phyloP scores from a whole-genome alignment of 1,140 invertebrate species.

The Cataglyphis hispanica region DNA sequence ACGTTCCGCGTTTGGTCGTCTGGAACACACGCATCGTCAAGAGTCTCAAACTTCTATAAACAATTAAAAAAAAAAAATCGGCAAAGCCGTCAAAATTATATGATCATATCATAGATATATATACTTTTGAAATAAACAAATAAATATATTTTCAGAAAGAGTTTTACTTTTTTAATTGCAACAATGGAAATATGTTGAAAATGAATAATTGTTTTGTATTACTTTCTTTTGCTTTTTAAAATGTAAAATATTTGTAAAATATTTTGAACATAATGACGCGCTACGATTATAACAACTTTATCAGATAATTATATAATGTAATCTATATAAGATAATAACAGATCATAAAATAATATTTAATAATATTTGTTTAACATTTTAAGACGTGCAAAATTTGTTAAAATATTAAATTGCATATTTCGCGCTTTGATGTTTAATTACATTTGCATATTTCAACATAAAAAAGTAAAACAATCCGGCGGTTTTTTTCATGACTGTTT shows the following conservation, averaged over 20 bases:
- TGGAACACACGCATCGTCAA: conserved; percentile 37
- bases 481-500: neutral
- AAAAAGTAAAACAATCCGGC: neutral
- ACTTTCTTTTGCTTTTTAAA: neutral
- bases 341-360: no score
- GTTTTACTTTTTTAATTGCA: neutral
- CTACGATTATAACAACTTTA: neutral
- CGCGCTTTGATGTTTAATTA: neutral
- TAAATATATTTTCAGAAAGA: neutral
- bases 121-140: neutral
- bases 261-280: neutral
- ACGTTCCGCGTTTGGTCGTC: conserved; percentile 30
- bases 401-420: neutral
- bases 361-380: neutral
- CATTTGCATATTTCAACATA: neutral
- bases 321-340: no score
- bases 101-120: neutral
- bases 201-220: neutral
- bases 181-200: neutral
- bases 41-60: conserved; percentile 2
- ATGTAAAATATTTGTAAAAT: neutral
- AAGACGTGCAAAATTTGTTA: neutral
- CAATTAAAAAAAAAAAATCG: neutral
- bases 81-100: neutral
- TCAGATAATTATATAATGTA: neutral